These are phyloP conservation scores for Gymnoscelis rufifasciata DNA, from an alignment of 2,888 invertebrate genomes.

Conservation along the genomic window DNA sequence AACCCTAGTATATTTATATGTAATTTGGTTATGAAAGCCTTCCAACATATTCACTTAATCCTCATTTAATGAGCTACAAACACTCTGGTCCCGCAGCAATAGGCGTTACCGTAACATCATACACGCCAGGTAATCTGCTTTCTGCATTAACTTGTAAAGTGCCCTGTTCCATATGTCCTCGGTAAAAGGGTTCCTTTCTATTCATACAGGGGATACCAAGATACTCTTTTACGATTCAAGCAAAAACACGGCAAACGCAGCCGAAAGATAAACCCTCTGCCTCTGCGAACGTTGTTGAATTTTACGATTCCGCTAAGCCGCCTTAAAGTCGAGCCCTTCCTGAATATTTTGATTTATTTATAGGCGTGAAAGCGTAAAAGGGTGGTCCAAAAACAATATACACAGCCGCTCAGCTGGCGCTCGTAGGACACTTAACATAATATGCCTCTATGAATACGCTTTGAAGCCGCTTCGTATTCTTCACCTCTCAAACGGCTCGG, in stretches of 20 bases:
- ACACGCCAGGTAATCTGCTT: slow-evolving; percentile 59
- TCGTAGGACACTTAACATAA: slow-evolving; percentile 57
- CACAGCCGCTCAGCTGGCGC: slow-evolving; percentile 56
- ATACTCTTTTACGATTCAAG: slow-evolving; percentile 75
- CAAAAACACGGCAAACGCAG: slow-evolving; percentile 68
- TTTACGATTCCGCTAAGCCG: slow-evolving; percentile 79
- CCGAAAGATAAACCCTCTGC: slow-evolving; percentile 70
- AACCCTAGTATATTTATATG: background rate
- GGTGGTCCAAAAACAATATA: slow-evolving; percentile 75
- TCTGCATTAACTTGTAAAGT: slow-evolving; percentile 65
- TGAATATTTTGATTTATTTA: slow-evolving; percentile 80
- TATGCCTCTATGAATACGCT: slow-evolving; percentile 50
- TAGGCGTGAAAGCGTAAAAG: slow-evolving; percentile 74
- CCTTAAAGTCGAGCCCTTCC: slow-evolving; percentile 77
- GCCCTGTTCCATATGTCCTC: slow-evolving; percentile 61
- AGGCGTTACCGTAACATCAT: slow-evolving; percentile 27
- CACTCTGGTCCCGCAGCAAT: slow-evolving; percentile 16
- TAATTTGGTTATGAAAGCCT: slow-evolving; percentile 1
- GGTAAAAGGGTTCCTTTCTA: slow-evolving; percentile 69
- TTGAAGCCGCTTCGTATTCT: slow-evolving; percentile 34
- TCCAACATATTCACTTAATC: slow-evolving; percentile 11
- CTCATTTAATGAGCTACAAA: slow-evolving; percentile 19
- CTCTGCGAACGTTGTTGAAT: slow-evolving; percentile 74
- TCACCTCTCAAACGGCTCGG: slow-evolving; percentile 22
- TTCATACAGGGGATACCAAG: slow-evolving; percentile 52